phyloP scores from a whole-genome alignment of 2,113 vertebrate genomes.

The Stegostoma tigrinum region DNA sequence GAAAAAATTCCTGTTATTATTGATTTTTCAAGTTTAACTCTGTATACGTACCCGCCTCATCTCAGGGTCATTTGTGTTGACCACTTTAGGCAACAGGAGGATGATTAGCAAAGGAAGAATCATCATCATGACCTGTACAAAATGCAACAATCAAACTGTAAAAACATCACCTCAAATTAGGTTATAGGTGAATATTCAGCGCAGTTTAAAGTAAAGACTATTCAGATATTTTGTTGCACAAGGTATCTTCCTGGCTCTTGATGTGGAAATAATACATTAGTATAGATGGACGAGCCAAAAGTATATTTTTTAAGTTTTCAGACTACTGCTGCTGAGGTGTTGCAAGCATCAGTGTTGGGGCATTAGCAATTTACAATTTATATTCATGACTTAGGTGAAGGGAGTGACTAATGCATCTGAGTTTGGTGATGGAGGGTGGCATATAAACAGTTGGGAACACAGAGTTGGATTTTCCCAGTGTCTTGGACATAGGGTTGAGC shows the following conservation, averaged over 20 bases:
- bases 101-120: constrained; percentile 93
- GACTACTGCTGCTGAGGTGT: not conserved
- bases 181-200: not conserved
- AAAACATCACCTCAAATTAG: not conserved
- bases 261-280: not conserved
- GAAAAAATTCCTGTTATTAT: not conserved
- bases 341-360: not conserved
- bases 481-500: no score
- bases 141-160: constrained; percentile 9
- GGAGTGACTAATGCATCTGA: not conserved
- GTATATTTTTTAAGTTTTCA: not conserved
- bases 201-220: not conserved
- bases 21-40: not conserved
- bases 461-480: not conserved
- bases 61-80: constrained; percentile 96
- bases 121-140: constrained; percentile 95
- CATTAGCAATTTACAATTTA: not conserved
- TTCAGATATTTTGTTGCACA: not conserved
- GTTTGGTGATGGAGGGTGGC: not conserved
- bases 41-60: constrained; percentile 83
- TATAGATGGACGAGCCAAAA: not conserved
- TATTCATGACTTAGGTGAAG: not conserved
- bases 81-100: constrained; percentile 91
- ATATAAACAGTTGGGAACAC: not conserved
- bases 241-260: not conserved